These are phyloP conservation scores for Porites australiensis DNA, from an alignment of 64 coral and sea anemone species.

Conservation along the genomic window DNA sequence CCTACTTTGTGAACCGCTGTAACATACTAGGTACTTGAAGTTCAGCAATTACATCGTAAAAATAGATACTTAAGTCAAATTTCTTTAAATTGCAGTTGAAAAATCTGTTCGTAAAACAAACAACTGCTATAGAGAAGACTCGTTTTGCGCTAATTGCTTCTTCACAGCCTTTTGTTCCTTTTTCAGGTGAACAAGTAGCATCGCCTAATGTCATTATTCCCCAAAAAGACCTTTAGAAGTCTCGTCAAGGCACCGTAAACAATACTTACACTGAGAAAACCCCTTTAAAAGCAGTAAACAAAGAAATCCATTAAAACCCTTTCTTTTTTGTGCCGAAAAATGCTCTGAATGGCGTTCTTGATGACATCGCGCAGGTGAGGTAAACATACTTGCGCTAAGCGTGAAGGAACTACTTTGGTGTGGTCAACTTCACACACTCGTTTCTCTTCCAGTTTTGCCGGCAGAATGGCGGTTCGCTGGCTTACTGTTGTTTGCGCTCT, in stretches of 20 bases:
- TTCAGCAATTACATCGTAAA: too few species aligned
- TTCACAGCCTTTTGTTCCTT: not conserved
- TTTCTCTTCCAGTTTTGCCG: conserved; percentile 27
- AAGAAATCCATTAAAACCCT: not conserved
- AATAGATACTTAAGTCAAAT: too few species aligned
- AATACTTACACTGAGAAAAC: conserved; percentile 32
- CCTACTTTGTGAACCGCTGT: too few species aligned
- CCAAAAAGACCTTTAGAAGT: conserved; percentile 12
- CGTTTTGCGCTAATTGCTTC: conserved; percentile 17
- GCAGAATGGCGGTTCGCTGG: conserved; percentile 48
- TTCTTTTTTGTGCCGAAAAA: not conserved
- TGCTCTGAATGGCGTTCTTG: not conserved
- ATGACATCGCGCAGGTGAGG: not conserved
- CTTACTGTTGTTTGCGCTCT: not conserved
- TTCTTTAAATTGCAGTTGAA: not conserved
- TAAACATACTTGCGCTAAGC: not conserved
- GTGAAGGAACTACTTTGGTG: not conserved
- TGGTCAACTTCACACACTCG: not conserved
- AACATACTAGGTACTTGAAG: too few species aligned
- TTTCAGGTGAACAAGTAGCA: conserved; percentile 35
- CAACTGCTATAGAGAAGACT: not conserved
- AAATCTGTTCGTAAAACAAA: conserved; percentile 30
- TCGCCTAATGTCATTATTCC: not conserved
- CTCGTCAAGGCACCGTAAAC: conserved; percentile 2
- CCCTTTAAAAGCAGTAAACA: conserved; percentile 17